phyloP scores from a whole-genome alignment of 2,797 vertebrate genomes.

The Taenioides sp. region DNA sequence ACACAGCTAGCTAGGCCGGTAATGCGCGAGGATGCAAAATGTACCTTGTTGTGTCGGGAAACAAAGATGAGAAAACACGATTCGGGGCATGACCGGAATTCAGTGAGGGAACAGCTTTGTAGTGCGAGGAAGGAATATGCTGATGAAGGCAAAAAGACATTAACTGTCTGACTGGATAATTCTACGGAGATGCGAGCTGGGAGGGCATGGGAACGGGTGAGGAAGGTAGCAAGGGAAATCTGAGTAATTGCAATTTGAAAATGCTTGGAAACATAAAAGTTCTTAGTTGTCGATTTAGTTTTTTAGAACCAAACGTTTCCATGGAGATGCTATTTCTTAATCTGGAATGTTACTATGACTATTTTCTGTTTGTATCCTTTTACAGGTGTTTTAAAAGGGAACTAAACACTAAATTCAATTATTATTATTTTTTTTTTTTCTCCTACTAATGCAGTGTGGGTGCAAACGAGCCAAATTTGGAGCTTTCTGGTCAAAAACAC shows the following conservation, averaged over 20 bases:
- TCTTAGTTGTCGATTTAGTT: too few species aligned
- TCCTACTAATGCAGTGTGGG: too few species aligned
- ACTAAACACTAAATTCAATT: too few species aligned
- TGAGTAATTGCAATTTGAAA: neutral
- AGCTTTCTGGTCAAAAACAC: too few species aligned
- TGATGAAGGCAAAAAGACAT: neutral
- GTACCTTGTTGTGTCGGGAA: neutral
- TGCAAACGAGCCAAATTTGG: too few species aligned
- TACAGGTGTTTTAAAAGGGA: too few species aligned
- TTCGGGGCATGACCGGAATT: neutral
- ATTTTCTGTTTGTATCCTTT: too few species aligned
- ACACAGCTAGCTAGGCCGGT: neutral
- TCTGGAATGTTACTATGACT: too few species aligned
- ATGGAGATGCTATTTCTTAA: too few species aligned
- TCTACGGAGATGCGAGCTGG: neutral
- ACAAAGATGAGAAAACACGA: neutral
- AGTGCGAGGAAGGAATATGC: neutral
- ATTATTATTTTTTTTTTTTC: too few species aligned
- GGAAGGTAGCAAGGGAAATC: neutral
- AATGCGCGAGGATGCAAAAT: neutral
- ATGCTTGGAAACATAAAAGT: too few species aligned
- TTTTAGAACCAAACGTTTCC: too few species aligned
- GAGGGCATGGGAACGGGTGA: neutral
- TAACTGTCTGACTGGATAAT: neutral
- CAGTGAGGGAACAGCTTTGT: neutral